Conservation (phyloP, 2,797 vertebrate genomes). For the Lagocephalus sceleratus region DNA sequence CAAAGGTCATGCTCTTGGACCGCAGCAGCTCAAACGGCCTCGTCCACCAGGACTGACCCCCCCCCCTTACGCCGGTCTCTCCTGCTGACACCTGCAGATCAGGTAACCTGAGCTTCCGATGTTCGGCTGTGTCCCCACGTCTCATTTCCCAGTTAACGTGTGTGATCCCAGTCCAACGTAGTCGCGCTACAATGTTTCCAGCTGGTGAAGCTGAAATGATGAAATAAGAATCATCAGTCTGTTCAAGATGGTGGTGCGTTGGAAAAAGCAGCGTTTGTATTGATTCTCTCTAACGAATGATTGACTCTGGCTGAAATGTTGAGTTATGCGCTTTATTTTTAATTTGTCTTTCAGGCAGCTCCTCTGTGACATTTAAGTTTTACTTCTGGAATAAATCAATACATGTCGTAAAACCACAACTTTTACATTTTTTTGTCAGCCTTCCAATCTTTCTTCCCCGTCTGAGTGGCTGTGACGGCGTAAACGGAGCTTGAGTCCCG, state of each 20-base stretch:
- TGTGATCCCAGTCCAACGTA: no score
- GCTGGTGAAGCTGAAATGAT: no score
- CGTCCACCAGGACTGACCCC: neutral
- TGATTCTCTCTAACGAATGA: slow-evolving; percentile 61
- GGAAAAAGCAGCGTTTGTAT: slow-evolving; percentile 42
- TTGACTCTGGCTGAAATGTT: slow-evolving; percentile 55
- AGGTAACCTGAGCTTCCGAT: no score
- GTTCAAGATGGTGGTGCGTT: slow-evolving; percentile 8
- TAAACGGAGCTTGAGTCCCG: no score
- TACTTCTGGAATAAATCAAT: slow-evolving; percentile 69
- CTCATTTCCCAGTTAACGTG: no score
- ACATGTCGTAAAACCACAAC: slow-evolving; percentile 58
- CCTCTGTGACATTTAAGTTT: slow-evolving; percentile 63
- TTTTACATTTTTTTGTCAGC: slow-evolving; percentile 40
- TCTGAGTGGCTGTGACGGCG: no score
- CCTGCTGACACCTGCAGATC: no score
- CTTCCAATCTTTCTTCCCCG: slow-evolving; percentile 43
- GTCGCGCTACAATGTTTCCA: no score
- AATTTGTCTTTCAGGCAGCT: slow-evolving; percentile 53
- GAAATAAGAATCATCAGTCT: no score
- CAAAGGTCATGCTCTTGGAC: neutral
- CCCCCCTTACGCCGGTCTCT: no score
- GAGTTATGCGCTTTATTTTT: slow-evolving; percentile 51
- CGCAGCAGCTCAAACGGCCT: neutral
- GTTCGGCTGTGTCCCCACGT: no score